Evolutionary conservation across 2,113 vertebrate species (phyloP), one percentile per base, ranked within the genome.

Genomic region (Dipodomys merriami): DNA sequence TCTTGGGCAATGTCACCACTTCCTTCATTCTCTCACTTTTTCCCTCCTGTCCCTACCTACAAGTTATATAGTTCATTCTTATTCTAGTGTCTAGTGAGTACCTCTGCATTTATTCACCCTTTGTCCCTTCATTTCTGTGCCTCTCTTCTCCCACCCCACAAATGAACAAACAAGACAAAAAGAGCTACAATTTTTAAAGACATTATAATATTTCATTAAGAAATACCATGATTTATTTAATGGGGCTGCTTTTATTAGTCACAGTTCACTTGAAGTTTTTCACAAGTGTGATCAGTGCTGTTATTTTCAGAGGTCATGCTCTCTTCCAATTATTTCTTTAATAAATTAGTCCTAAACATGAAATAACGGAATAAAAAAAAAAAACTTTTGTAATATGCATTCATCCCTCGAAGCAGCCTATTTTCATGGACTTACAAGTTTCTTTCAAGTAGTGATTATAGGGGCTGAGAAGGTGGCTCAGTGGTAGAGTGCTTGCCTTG

Each of bases 341-440:
- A 84, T 44, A 91, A 72, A 92, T 86, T 87, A 91, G n/a, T 89
- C 60, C 33, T 69, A 67, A 86, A 83, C 81, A n/a, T 88, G 20
- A 49, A 91, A 53, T n/a, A 74, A 49, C 73, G 77, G 39, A 64
- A 57, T 92, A 86, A 91, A 72, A 83, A 39, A 39, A 39, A 39
- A 39, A 65, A 27, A 25, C 64, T 87, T 93, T 69, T 93, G 7
- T 62, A 82, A 91, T 71, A 81, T 46, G 33, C 53, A 86, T 65
- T 44, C 85, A 69, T 86, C 68, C 89, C 73, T 73, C 27, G 16
- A 35, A 82, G 72, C n/a, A 81, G 35, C 49, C 57, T 39, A 39
- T 81, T 91, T 65, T 73, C 83, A 87, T 0, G 68, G 82, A 82
- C 71, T 76, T 6, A 76, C 33, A 85, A 20, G 16, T 94, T 89